phyloP scores from a whole-genome alignment of 2,888 invertebrate genomes.

The Koerneria pararmatus region DNA sequence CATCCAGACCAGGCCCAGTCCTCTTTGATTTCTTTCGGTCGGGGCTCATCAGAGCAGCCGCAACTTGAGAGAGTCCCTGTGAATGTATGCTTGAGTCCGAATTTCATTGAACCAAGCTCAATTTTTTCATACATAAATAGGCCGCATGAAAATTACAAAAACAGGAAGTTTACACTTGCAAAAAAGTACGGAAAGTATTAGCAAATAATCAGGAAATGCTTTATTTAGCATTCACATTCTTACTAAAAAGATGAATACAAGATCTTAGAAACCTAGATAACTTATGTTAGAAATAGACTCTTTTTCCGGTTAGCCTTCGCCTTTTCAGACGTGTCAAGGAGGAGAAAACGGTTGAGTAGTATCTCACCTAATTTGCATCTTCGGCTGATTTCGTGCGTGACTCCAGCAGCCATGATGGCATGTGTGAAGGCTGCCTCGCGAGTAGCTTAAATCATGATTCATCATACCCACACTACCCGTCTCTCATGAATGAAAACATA shows the following conservation, averaged over 20 bases:
- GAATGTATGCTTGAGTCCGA: not conserved
- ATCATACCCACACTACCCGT: not conserved
- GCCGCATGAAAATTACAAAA: too few species aligned
- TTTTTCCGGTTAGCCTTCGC: not conserved
- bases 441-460: conserved; percentile 64
- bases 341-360: conserved; percentile 20
- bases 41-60: conserved; percentile 50
- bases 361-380: conserved; percentile 74
- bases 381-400: conserved; percentile 80
- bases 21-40: conserved; percentile 38
- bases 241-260: too few species aligned
- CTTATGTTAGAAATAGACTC: not conserved
- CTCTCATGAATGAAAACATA: not conserved
- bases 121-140: too few species aligned
- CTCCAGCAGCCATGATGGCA: conserved; percentile 68
- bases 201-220: too few species aligned
- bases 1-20: conserved; percentile 80
- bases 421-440: conserved; percentile 67
- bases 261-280: too few species aligned
- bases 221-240: too few species aligned
- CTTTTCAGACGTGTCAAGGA: not conserved
- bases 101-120: too few species aligned
- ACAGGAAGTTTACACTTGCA: too few species aligned
- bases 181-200: too few species aligned
- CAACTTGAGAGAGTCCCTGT: conserved; percentile 42